Evolutionary conservation across 2,113 vertebrate species (phyloP).

Genomic region (Lichenostomus cassidix): DNA sequence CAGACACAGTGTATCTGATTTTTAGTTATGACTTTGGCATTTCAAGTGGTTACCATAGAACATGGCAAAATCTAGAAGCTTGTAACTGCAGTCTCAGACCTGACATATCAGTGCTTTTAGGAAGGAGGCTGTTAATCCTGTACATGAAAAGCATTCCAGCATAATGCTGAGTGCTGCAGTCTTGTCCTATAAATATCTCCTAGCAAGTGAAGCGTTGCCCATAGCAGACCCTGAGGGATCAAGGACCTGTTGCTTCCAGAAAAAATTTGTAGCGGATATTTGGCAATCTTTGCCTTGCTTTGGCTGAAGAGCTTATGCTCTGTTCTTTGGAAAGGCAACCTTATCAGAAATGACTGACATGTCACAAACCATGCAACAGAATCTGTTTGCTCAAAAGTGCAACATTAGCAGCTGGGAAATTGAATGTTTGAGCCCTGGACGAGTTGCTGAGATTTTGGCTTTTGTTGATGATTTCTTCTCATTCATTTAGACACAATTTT

Average conservation of each 20-base stretch:
- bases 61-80: not conserved
- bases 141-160: not conserved
- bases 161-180: not conserved
- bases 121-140: not conserved
- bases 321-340: not conserved
- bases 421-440: not conserved
- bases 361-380: not conserved
- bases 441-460: not conserved
- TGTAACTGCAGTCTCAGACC: not conserved
- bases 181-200: not conserved
- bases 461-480: not conserved
- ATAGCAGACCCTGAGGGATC: not conserved
- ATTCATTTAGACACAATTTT: not conserved
- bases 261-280: not conserved
- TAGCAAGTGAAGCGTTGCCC: not conserved
- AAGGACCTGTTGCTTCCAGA: not conserved
- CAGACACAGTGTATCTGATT: not conserved
- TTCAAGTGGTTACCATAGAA: not conserved
- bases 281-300: not conserved
- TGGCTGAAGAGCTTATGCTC: not conserved
- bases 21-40: not conserved
- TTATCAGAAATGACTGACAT: not conserved
- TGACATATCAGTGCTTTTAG: not conserved
- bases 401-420: not conserved
- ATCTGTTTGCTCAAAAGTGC: not conserved